These are phyloP conservation scores for Nemotelus pantherinus DNA, from an alignment of 2,888 invertebrate genomes.

Conservation along the genomic window DNA sequence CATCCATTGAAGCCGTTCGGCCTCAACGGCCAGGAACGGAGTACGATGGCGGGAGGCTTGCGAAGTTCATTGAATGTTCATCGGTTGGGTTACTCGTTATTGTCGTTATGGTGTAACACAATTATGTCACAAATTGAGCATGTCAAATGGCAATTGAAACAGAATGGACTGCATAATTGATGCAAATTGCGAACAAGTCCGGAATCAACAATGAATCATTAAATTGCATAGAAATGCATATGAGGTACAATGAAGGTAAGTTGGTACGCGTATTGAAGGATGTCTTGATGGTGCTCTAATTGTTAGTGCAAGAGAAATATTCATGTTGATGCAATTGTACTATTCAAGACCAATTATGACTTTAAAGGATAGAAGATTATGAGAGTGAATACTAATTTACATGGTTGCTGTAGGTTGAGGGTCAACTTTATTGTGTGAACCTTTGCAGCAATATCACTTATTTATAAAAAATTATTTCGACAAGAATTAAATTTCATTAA, in stretches of 20 bases:
- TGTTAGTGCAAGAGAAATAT: no score
- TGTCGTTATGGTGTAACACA: constrained; percentile 47
- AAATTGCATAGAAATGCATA: constrained; percentile 46
- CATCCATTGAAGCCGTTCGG: neutral
- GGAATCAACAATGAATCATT: constrained; percentile 52
- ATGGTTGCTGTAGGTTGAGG: no score
- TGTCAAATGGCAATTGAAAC: constrained; percentile 52
- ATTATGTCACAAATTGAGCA: constrained; percentile 53
- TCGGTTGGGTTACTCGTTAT: constrained; percentile 32
- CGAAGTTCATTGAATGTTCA: constrained; percentile 33
- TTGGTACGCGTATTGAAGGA: neutral
- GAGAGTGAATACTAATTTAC: no score
- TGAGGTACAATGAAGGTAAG: neutral
- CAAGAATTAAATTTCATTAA: no score
- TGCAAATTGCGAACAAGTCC: constrained; percentile 50
- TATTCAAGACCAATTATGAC: no score
- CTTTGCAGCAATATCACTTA: no score
- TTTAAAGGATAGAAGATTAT: no score
- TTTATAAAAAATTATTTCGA: no score
- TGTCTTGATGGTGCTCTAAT: no score
- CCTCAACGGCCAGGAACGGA: neutral
- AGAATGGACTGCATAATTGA: constrained; percentile 51
- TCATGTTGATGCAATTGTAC: no score
- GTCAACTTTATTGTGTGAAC: no score
- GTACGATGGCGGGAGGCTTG: neutral